phyloP scores from a whole-genome alignment of 2,888 invertebrate species.

The Tenodera sinensis region DNA sequence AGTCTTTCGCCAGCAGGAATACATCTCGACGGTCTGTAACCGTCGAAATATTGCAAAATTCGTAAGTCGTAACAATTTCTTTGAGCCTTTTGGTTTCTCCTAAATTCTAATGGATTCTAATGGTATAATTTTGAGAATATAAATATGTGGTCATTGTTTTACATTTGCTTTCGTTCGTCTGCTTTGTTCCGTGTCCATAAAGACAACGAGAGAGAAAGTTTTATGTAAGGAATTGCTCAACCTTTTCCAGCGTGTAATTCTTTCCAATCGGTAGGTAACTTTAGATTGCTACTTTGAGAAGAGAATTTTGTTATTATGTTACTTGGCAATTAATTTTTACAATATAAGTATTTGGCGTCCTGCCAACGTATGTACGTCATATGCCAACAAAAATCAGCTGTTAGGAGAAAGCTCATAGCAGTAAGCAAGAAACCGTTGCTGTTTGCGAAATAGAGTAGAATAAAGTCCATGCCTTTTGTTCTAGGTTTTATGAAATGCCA shows the following conservation, averaged over 20 bases:
- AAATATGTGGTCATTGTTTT: background rate
- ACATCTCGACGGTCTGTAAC: background rate
- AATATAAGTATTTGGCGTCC: background rate
- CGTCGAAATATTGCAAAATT: background rate
- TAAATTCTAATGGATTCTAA: background rate
- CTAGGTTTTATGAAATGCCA: conserved; percentile 59
- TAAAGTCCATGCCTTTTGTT: background rate
- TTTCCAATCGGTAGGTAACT: background rate
- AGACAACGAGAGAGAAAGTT: conserved; percentile 1
- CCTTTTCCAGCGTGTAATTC: background rate
- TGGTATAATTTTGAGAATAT: background rate
- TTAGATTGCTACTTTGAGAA: background rate
- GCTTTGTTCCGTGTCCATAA: background rate
- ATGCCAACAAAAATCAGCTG: background rate
- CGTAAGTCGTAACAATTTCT: background rate
- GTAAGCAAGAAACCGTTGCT: background rate
- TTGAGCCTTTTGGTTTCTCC: background rate
- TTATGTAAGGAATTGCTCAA: background rate
- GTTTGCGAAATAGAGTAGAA: background rate
- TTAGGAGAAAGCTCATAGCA: background rate
- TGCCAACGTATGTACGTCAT: background rate
- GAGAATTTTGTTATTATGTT: background rate
- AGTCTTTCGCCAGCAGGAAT: background rate
- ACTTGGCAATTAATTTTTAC: background rate
- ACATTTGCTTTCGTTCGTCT: background rate